These are phyloP conservation scores for Donacobius atricapilla DNA, from an alignment of 2,113 vertebrate species.

Conservation along the genomic window DNA sequence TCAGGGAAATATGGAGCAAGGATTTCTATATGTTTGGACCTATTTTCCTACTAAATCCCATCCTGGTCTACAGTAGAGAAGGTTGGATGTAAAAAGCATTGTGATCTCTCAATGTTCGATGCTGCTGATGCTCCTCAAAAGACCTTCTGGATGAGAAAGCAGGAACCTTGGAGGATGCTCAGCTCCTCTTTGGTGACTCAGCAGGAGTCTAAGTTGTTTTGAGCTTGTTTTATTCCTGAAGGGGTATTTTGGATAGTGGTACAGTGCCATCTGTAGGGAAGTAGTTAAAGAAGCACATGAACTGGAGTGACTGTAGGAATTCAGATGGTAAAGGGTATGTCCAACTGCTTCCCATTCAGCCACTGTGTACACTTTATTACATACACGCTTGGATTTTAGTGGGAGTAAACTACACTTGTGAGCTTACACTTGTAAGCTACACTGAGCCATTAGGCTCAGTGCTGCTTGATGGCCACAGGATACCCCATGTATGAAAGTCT, in stretches of 20 bases:
- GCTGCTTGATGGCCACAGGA: neutral
- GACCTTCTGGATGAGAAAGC: neutral
- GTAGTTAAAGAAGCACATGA: constrained; percentile 19
- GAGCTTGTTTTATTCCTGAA: neutral
- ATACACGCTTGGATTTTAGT: neutral
- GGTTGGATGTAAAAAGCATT: neutral
- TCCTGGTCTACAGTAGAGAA: neutral
- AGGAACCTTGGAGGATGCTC: neutral
- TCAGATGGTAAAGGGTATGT: neutral
- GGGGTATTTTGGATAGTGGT: constrained; percentile 29
- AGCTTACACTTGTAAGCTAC: too few species aligned
- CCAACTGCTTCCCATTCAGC: neutral
- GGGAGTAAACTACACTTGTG: neutral
- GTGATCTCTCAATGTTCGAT: neutral
- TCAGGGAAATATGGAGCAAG: neutral
- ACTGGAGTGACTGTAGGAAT: neutral
- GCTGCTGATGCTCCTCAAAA: neutral
- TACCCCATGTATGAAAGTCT: neutral
- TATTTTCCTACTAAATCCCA: neutral
- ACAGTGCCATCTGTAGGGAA: constrained; percentile 66
- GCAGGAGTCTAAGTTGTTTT: neutral
- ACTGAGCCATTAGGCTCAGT: neutral
- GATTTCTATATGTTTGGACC: neutral
- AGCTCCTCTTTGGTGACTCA: neutral
- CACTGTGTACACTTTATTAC: neutral